These are phyloP conservation scores for Cremastinae sp. DNA, from an alignment of 2,888 invertebrate genomes.

Conservation along the genomic window DNA sequence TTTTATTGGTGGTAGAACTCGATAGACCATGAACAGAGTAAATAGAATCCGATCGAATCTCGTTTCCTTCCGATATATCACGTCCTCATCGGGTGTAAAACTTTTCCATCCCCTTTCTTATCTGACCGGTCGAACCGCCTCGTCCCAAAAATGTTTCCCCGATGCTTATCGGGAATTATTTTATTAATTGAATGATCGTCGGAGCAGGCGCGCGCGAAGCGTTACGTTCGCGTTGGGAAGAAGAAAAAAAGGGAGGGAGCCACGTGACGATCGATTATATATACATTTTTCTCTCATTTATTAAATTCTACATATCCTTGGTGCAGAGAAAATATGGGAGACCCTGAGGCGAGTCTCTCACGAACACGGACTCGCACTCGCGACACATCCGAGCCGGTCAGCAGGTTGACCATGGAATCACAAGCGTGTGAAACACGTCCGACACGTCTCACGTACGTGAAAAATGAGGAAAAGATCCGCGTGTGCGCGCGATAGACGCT, in stretches of 20 bases:
- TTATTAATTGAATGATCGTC: conserved; percentile 39
- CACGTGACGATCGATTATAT: conserved; percentile 18
- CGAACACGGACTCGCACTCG: background rate
- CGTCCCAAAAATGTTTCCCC: background rate
- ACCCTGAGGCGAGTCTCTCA: conserved; percentile 1
- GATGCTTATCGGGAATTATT: conserved; percentile 18
- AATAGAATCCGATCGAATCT: background rate
- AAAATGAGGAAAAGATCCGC: background rate
- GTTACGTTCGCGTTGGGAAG: background rate
- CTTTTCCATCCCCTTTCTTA: background rate
- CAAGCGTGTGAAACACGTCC: conserved; percentile 41
- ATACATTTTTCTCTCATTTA: background rate
- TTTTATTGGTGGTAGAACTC: background rate
- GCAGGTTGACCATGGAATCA: conserved; percentile 36
- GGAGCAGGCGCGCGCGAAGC: background rate
- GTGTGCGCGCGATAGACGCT: background rate
- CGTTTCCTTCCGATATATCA: background rate
- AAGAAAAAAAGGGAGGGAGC: conserved; percentile 5
- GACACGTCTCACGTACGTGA: background rate
- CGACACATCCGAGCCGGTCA: conserved; percentile 18
- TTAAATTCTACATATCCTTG: background rate
- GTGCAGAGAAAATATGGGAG: background rate
- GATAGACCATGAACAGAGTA: background rate
- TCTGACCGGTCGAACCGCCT: background rate
- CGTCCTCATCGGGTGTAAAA: too few relatives aligned